phyloP scores from a whole-genome alignment of 2,888 invertebrate genomes.

The Lasioglossum villosulum region DNA sequence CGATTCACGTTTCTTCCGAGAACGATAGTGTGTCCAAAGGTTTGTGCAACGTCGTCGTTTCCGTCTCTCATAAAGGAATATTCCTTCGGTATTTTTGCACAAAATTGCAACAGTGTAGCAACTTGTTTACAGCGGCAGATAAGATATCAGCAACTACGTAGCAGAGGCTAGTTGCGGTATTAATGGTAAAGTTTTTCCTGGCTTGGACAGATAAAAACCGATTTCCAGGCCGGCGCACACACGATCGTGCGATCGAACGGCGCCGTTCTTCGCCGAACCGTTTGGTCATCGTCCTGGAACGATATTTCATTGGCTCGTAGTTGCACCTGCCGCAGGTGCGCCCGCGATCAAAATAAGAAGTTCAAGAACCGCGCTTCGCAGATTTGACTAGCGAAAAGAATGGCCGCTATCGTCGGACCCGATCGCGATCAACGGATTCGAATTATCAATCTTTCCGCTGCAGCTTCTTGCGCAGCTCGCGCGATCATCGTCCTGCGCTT shows the following conservation, averaged over 20 bases:
- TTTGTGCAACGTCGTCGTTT: slow-evolving; percentile 25
- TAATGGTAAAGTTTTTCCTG: slow-evolving; percentile 4
- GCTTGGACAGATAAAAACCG: neutral
- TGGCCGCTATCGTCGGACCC: slow-evolving; percentile 35
- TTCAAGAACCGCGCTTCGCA: slow-evolving; percentile 43
- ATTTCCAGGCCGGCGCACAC: neutral
- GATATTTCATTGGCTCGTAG: slow-evolving; percentile 52
- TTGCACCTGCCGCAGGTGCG: slow-evolving; percentile 70
- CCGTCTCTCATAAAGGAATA: slow-evolving; percentile 20
- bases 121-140: slow-evolving; percentile 44
- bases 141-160: slow-evolving; percentile 35
- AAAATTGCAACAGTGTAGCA: slow-evolving; percentile 37
- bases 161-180: neutral
- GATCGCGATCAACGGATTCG: slow-evolving; percentile 29
- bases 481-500: neutral
- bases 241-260: neutral
- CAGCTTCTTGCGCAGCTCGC: neutral
- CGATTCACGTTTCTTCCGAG: slow-evolving; percentile 8
- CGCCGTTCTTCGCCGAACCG: neutral
- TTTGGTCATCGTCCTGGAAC: slow-evolving; percentile 58
- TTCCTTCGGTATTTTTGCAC: slow-evolving; percentile 31
- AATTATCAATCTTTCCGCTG: slow-evolving; percentile 12
- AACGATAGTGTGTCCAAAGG: slow-evolving; percentile 7
- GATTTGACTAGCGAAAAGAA: slow-evolving; percentile 61
- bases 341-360: slow-evolving; percentile 45